Evolutionary conservation across 2,113 vertebrate species (phyloP), one percentile per base, ranked within the genome.

Genomic region (Kryptolebias marmoratus): DNA sequence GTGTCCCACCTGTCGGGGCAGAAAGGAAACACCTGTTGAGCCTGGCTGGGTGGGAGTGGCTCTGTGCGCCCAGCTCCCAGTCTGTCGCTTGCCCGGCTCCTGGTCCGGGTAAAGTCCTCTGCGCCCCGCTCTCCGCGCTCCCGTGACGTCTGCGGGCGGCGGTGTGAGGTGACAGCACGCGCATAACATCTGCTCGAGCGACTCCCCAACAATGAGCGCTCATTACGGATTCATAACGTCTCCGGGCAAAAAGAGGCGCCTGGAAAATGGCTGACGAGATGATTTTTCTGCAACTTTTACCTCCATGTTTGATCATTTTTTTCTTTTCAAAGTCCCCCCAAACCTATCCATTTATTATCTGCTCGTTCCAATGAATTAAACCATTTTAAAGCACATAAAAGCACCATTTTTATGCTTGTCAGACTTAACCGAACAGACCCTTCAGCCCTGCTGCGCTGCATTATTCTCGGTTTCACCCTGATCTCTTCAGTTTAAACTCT

Each of bases 141-240:
- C 71, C 79, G 76, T 87, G 85, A 83, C 89, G 80, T 79, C 83
- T 79, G 54, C 72, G 61, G 64, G 79, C 83, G 83, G 82, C 74
- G 88, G 88, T 91, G 89, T 87, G 90, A 83, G 77, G 86, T 90
- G 86, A 87, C 89, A 85, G 90, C 91, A 87, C 78, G 88, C 92
- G 88, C 85, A 79, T 75, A 80, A 93, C 94, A 94, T 95, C 94
- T 95, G 95, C 87, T 92, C 32, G n/a, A 79, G 74, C 42, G 70
- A 55, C 80, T 75, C 75, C 22, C 81, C 88, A 90, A 94, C 94
- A 94, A 95, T 91, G 83, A 90, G 48, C 64, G 62, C 92, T 92
- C 91, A 93, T 95, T 95, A 95, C 92, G 48, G 79, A 94, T 95
- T 93, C 93, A 94, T 92, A 93, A 93, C 91, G 92, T 93, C 86